Evolutionary conservation across 2,888 invertebrate genomes (phyloP), one percentile per base, ranked within the genome.

Genomic region (Dascillus cervinus): DNA sequence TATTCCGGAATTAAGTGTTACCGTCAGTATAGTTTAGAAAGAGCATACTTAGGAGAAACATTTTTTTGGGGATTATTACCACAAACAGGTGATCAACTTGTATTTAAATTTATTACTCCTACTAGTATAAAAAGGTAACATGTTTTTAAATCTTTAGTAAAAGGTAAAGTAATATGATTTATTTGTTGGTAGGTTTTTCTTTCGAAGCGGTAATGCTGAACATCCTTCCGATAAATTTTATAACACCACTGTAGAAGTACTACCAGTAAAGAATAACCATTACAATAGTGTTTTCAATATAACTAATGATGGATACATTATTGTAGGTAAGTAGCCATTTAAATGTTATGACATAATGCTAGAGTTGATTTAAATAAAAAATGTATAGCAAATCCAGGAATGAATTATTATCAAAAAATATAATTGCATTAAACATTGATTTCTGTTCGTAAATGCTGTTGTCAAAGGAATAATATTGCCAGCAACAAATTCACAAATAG

Each of bases 11-110:
- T 95, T 35, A 80, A 80, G 46, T 76, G 80, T 8, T 89, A 90
- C 60, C 79, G 82, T 45, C 81, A 82, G 35, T 86, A 83, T 64
- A 77, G 82, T 0, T 60, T 94, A 11, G 73, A 75, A 39, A 75
- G 79, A 44, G 94, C 92, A 2, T 96, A 96, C 59, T 69, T 73
- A 11, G 95, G 96, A 0, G 79, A 82, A 43, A 79, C 82, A 0
- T 92, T 82, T 58, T 96, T 94, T 64, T 95, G 94, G 95, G 94
- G 90, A 0, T 64, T 86, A 5, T 69, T 83, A 21, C 95, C 95
- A 0, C 82, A 81, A 51, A 76, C 79, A 5, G 90, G 86, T 2
- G 89, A 92, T 60, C 70, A 77, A 32, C 69, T 94, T 11, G 75
- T 79, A 44, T 84, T 95, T 58, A 78, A 79, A 60, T 92, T 94